Percentiles rank a stretch among this genome's conserved stretches.
Evolutionary conservation across 2,888 invertebrate genomes (phyloP).

Genomic region (Malthinus seriepunctatus): DNA sequence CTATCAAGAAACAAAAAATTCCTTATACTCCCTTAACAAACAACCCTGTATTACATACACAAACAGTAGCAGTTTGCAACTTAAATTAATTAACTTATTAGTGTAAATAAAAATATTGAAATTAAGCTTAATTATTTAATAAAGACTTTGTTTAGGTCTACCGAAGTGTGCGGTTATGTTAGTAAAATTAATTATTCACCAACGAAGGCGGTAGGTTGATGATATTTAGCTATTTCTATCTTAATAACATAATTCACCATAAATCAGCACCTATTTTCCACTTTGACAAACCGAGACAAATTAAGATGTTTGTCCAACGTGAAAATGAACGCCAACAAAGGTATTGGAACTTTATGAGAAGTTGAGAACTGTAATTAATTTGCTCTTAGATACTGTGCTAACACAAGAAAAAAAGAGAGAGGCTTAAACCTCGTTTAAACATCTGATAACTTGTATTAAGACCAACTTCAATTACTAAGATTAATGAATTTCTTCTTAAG

Average conservation of each 20-base stretch:
- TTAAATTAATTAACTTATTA: too few species aligned
- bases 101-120: too few species aligned
- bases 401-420: conserved; percentile 10
- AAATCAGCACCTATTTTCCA: conserved; percentile 4
- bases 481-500: conserved; percentile 19
- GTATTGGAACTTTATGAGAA: conserved; percentile 15
- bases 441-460: conserved; percentile 21
- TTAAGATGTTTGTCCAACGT: conserved; percentile 12
- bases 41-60: too few species aligned
- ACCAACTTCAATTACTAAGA: conserved; percentile 13
- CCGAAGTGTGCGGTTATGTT: too few species aligned
- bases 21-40: too few species aligned
- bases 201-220: too few species aligned
- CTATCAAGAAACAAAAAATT: too few species aligned
- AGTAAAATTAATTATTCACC: too few species aligned
- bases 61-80: too few species aligned
- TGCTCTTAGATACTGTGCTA: conserved; percentile 8
- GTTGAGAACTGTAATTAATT: conserved; percentile 15
- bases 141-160: too few species aligned
- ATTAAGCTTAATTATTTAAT: too few species aligned
- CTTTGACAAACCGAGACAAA: conserved; percentile 17
- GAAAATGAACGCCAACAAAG: conserved; percentile 13
- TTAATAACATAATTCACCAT: conserved; percentile 5
- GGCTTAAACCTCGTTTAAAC: conserved; percentile 18
- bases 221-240: not conserved